These are phyloP conservation scores for Macrobrachium rosenbergii DNA, from an alignment of 1,140 invertebrate genomes.

Conservation along the genomic window DNA sequence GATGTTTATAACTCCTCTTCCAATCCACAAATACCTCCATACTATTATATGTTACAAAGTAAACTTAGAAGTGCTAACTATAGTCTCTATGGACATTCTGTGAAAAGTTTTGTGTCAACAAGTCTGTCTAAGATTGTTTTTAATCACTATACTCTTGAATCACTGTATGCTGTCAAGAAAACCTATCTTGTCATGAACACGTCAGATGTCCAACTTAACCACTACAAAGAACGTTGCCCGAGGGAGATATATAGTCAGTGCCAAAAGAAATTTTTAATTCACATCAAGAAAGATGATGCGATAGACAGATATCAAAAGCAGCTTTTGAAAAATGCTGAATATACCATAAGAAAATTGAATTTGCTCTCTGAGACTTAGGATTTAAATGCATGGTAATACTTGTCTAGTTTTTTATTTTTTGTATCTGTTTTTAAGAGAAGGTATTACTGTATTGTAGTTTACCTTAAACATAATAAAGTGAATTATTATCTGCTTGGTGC, in stretches of 20 bases:
- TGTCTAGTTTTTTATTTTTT: too few relatives aligned
- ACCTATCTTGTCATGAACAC: constrained; percentile 86
- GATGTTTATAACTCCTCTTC: constrained; percentile 67
- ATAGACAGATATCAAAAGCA: constrained; percentile 56
- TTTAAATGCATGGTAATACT: too few relatives aligned
- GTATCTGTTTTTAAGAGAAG: too few relatives aligned
- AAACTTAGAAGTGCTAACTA: constrained; percentile 91
- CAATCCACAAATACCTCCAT: constrained; percentile 86
- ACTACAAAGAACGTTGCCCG: constrained; percentile 76
- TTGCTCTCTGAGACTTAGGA: neutral
- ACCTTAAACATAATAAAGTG: too few relatives aligned
- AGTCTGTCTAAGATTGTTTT: constrained; percentile 88
- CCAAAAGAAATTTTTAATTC: constrained; percentile 52
- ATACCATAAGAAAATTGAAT: constrained; percentile 13
- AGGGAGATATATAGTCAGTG: constrained; percentile 62
- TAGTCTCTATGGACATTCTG: constrained; percentile 92
- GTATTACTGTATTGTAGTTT: too few relatives aligned
- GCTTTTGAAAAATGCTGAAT: constrained; percentile 41
- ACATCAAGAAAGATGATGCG: constrained; percentile 50
- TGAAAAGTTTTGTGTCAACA: constrained; percentile 95
- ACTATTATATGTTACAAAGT: constrained; percentile 95
- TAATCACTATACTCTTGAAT: constrained; percentile 92
- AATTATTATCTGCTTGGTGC: too few relatives aligned
- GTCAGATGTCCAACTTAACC: constrained; percentile 88
- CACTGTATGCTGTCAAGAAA: constrained; percentile 75